Percentiles rank a stretch among this genome's conserved stretches.
These are phyloP conservation scores for Gasterosteus nipponicus DNA, from an alignment of 2,113 vertebrate genomes.

Conservation along the genomic window DNA sequence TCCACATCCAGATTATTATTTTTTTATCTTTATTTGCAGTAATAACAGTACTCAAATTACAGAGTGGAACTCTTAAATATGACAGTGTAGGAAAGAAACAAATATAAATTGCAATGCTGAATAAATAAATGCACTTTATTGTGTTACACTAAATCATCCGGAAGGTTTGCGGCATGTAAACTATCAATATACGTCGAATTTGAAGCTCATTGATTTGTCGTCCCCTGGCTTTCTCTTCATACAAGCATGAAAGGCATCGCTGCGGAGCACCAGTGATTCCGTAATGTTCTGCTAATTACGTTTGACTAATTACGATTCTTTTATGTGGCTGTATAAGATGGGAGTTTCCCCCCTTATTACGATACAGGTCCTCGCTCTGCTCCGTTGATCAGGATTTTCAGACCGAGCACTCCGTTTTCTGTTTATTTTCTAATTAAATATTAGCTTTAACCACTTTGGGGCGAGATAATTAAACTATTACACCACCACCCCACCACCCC, in stretches of 20 bases:
- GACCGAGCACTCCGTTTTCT: constrained; percentile 72
- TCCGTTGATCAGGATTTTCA: constrained; percentile 75
- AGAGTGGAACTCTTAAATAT: constrained; percentile 38
- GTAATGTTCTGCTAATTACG: constrained; percentile 83
- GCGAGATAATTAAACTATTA: constrained; percentile 76
- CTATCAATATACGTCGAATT: constrained; percentile 29
- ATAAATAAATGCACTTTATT: neutral
- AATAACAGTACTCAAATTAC: constrained; percentile 16
- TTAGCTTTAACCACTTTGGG: constrained; percentile 77
- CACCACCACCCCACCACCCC: constrained; percentile 47
- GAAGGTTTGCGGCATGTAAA: constrained; percentile 26
- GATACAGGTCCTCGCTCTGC: constrained; percentile 64
- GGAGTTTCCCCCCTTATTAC: constrained; percentile 72
- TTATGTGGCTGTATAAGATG: constrained; percentile 75
- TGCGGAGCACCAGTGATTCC: constrained; percentile 70
- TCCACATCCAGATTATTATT: constrained; percentile 15
- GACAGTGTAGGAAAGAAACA: constrained; percentile 16
- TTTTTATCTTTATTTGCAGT: constrained; percentile 43
- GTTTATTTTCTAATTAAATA: constrained; percentile 84
- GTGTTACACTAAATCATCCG: constrained; percentile 14
- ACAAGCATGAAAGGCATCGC: constrained; percentile 79
- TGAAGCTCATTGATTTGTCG: constrained; percentile 58
- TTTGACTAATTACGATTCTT: constrained; percentile 82
- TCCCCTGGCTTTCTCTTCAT: constrained; percentile 71
- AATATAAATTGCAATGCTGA: neutral